Percentiles rank a stretch among this genome's conserved stretches.
These are phyloP conservation scores for Desmodus rotundus DNA, from an alignment of 2,113 vertebrate species.

Conservation along the genomic window DNA sequence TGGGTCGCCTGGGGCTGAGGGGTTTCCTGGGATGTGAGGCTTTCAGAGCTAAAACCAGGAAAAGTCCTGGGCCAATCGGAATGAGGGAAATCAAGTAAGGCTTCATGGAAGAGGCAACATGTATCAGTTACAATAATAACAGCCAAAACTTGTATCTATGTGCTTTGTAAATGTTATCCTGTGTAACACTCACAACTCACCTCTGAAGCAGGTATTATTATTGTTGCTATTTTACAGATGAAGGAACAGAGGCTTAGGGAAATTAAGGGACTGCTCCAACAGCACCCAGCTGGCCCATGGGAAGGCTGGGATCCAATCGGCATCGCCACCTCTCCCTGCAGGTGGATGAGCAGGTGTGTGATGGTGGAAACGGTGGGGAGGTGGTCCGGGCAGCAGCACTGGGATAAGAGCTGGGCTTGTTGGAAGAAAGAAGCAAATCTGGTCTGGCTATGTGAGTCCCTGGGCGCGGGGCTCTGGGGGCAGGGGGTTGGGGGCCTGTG, in stretches of 20 bases:
- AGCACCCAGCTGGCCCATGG: not conserved
- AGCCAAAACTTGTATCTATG: not conserved
- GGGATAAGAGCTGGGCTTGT: not conserved
- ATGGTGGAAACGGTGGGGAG: too few relatives aligned
- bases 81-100: not conserved
- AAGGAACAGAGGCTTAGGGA: not conserved
- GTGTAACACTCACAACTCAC: not conserved
- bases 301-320: not conserved
- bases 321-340: not conserved
- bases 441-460: not conserved
- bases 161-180: not conserved
- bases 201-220: too few relatives aligned
- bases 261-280: rapidly evolving
- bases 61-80: not conserved
- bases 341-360: not conserved
- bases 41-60: not conserved
- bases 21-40: not conserved
- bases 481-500: too few relatives aligned
- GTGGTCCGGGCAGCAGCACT: not conserved
- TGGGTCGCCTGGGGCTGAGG: not conserved
- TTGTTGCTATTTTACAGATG: not conserved
- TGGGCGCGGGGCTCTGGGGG: too few relatives aligned
- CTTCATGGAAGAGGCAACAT: not conserved
- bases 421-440: not conserved
- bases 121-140: rapidly evolving